Conservation (phyloP, 2,797 vertebrate genomes). For the Picus viridis region DNA sequence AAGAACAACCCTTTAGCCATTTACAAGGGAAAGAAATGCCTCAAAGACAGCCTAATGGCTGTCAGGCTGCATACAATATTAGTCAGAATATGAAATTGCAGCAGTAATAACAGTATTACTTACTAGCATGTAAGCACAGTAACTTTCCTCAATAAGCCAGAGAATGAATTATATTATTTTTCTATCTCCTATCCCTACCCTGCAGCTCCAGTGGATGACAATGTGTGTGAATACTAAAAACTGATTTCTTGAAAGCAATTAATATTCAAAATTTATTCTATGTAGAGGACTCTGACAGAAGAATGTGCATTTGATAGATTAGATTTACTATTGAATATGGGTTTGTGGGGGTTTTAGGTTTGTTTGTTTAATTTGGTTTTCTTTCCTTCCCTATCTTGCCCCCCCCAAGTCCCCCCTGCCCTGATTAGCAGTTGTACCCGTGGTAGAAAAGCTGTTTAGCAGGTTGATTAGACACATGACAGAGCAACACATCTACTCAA, state of each 20-base stretch:
- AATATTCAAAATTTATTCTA: neutral
- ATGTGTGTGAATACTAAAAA: neutral
- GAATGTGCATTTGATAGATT: neutral
- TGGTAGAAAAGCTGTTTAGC: neutral
- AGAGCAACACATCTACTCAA: neutral
- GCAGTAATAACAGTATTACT: neutral
- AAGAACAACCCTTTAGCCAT: conserved; percentile 10
- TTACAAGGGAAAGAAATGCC: conserved; percentile 5
- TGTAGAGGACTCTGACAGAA: neutral
- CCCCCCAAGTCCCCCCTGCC: too few relatives aligned
- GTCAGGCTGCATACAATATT: neutral
- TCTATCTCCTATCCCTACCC: neutral
- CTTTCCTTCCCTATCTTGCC: too few relatives aligned
- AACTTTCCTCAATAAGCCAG: neutral
- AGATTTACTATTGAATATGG: neutral
- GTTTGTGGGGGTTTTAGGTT: neutral
- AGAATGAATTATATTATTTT: neutral
- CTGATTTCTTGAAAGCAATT: neutral
- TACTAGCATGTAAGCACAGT: neutral
- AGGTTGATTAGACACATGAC: neutral
- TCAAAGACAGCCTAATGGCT: conserved; percentile 32
- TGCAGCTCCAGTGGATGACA: neutral
- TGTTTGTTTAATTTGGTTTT: neutral
- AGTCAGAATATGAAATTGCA: conserved; percentile 17
- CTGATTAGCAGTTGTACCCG: neutral